Base-by-base conservation (phyloP, 2,797 vertebrate species). In the Sebastiscus tertius region DNA sequence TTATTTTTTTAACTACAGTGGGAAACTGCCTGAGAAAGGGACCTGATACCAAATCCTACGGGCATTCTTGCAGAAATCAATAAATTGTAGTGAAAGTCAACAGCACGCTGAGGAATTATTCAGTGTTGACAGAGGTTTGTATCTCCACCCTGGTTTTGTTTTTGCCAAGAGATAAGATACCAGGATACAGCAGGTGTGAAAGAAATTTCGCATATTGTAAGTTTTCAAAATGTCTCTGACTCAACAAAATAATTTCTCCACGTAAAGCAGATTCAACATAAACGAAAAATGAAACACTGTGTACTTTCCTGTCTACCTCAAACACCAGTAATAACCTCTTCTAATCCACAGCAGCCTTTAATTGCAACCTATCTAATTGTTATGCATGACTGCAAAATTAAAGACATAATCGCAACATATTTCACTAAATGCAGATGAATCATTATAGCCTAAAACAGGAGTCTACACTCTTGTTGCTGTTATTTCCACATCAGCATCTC, bases 1-100 rank as follows among this genome's bases (percentile, higher is more conserved):
- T 46, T 46, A 10, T 86, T 31, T 77, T 88, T 80, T 70, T 36
- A 83, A 49, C 34, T 69, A n/a, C 8, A 8, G 9, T 52, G 33
- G 61, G 29, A 74, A 75, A 68, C 24, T 34, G 31, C 14, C 65
- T 36, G 56, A 80, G 20, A 72, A 62, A 18, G 10, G 1, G 12
- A 64, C 39, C 13, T 14, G 26, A 64, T 64, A 62, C 27, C 22
- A 66, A 65, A 73, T 68, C 46, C 9, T 33, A 2, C 0, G 6
- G 55, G 39, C 14, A 22, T 73, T 18, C 65, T 42, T 42, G 34
- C 22, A 65, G 24, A 71, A 54, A 61, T 60, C 22, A 73, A 59
- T 69, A 36, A 26, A 34, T 49, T 11, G 12, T 12, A 55, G 31
- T 52, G 52, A 79, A 63, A 65, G 33, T 49, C 2, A 63, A 55